phyloP scores from a whole-genome alignment of 2,113 vertebrate genomes.

The Picathartes gymnocephalus region DNA sequence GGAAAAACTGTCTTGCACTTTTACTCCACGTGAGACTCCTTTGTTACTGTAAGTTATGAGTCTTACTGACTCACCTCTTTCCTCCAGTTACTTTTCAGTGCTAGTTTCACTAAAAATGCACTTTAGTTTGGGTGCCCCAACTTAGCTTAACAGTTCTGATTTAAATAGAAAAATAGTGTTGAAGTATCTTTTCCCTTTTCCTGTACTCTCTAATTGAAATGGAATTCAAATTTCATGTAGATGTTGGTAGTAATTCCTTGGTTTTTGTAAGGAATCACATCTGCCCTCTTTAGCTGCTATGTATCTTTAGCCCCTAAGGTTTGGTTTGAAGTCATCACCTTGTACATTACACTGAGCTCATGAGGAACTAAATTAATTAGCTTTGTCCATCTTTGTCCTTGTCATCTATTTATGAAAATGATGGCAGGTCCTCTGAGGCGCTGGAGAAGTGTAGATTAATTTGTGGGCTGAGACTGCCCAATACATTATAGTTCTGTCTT shows the following conservation, averaged over 20 bases:
- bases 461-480: neutral
- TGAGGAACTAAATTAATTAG: conserved; percentile 41
- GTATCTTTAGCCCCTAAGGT: neutral
- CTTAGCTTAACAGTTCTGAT: neutral
- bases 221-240: neutral
- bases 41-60: neutral
- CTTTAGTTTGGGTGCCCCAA: neutral
- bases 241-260: neutral
- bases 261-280: neutral
- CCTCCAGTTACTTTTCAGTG: neutral
- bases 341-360: neutral
- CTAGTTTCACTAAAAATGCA: neutral
- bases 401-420: conserved; percentile 34
- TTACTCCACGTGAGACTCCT: neutral
- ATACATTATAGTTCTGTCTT: conserved; percentile 3
- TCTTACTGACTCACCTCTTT: neutral
- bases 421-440: conserved; percentile 3
- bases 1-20: neutral
- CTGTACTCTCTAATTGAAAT: neutral
- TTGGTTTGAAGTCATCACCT: conserved; percentile 16
- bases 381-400: conserved; percentile 49
- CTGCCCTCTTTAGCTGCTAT: neutral
- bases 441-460: neutral
- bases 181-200: neutral
- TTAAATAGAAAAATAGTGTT: neutral